These are phyloP conservation scores for Tetragnatha montana DNA, from an alignment of 2,888 invertebrate species.

Conservation along the genomic window DNA sequence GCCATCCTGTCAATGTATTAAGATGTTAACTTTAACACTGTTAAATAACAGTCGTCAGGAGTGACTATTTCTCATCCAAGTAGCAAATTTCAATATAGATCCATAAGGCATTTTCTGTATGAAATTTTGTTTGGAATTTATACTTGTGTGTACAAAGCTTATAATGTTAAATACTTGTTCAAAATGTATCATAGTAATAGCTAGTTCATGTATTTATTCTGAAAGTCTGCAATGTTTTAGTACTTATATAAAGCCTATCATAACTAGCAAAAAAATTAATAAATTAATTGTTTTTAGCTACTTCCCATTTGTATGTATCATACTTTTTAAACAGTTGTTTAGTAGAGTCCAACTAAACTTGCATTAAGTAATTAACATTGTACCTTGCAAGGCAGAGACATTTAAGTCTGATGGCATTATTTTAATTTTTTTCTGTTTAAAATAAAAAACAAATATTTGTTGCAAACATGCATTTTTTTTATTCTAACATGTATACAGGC, in stretches of 20 bases:
- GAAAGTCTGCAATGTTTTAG: not conserved
- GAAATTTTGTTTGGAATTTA: not conserved
- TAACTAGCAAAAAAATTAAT: not conserved
- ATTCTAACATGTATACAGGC: too few relatives aligned
- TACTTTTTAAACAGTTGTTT: not conserved
- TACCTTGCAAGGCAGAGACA: too few relatives aligned
- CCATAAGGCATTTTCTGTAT: not conserved
- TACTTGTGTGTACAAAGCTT: not conserved
- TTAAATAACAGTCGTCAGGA: too few relatives aligned
- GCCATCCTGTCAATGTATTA: too few relatives aligned
- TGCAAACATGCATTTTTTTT: too few relatives aligned
- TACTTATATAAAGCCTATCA: not conserved
- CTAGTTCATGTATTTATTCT: not conserved
- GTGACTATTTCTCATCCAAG: not conserved
- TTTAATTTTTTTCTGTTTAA: too few relatives aligned
- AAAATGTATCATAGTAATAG: not conserved
- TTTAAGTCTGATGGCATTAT: too few relatives aligned
- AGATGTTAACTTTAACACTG: too few relatives aligned
- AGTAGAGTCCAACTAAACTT: not conserved
- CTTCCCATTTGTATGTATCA: not conserved
- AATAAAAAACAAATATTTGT: too few relatives aligned
- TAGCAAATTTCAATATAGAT: not conserved
- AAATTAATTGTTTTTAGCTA: not conserved
- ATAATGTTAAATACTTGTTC: not conserved
- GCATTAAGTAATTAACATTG: too few relatives aligned